Conservation (phyloP, 2,113 vertebrate species). For the Meriones unguiculatus region DNA sequence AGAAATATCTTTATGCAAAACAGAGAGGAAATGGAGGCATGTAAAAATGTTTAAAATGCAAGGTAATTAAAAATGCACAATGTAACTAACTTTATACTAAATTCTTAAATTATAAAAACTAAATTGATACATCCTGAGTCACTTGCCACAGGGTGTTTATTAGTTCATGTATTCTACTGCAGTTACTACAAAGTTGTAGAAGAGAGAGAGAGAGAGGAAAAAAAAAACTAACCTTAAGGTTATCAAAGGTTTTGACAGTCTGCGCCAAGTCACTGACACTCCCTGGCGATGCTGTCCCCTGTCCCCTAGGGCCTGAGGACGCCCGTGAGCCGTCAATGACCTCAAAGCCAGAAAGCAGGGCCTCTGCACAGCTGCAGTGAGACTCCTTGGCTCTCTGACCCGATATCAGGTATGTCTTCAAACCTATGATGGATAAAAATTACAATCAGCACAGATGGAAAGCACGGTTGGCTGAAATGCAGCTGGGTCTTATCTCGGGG, state of each 20-base stretch:
- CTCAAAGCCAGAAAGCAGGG: conserved; percentile 86
- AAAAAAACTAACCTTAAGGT: conserved; percentile 88
- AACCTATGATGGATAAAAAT: conserved; percentile 87
- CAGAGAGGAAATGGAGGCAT: conserved; percentile 21
- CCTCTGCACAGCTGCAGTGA: conserved; percentile 92
- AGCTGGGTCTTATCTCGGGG: conserved; percentile 25
- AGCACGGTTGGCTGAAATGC: background rate
- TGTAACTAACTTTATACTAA: conserved; percentile 43
- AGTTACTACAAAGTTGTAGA: conserved; percentile 73
- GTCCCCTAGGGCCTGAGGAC: conserved; percentile 79
- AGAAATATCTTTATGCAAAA: conserved; percentile 13
- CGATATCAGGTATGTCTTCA: conserved; percentile 97
- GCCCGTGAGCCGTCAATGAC: conserved; percentile 80
- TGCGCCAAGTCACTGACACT: conserved; percentile 84
- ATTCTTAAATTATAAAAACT: conserved; percentile 43
- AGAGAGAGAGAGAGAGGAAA: conserved; percentile 52
- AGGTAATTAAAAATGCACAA: conserved; percentile 56
- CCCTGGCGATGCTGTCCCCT: conserved; percentile 81
- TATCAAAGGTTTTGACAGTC: conserved; percentile 83
- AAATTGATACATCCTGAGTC: background rate
- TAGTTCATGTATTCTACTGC: conserved; percentile 53
- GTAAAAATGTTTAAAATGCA: background rate
- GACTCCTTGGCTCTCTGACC: conserved; percentile 91
- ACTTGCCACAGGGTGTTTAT: conserved; percentile 6
- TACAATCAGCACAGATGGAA: conserved; percentile 75